Percentiles rank a stretch among this genome's conserved stretches.
Conservation (phyloP, 2,797 vertebrate genomes). For the Lagodon rhomboides region DNA sequence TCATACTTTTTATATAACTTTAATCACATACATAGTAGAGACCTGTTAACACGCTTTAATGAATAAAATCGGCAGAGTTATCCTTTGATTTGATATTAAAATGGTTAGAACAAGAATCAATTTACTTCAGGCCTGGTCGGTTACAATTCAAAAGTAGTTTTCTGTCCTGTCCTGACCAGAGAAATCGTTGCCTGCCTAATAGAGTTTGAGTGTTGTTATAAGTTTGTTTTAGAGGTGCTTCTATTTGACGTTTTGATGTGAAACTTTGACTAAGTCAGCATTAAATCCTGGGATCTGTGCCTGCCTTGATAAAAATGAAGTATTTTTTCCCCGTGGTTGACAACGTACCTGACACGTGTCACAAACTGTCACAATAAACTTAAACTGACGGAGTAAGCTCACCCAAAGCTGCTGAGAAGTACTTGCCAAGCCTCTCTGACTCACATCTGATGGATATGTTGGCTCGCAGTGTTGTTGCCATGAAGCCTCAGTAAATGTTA, state of each 20-base stretch:
- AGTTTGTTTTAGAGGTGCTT: background rate
- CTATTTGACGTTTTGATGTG: background rate
- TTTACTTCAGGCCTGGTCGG: background rate
- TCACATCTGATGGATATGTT: slow-evolving; percentile 40
- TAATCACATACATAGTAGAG: too few species aligned
- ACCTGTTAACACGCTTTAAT: too few species aligned
- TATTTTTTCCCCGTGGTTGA: slow-evolving; percentile 15
- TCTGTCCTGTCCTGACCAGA: background rate
- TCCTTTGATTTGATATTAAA: too few species aligned
- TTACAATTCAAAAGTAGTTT: background rate
- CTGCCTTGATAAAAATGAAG: slow-evolving; percentile 4
- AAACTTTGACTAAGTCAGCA: slow-evolving; percentile 19
- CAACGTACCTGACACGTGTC: slow-evolving; percentile 44
- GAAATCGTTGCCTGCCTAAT: background rate
- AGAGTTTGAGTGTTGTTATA: background rate
- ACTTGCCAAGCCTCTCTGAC: slow-evolving; percentile 37
- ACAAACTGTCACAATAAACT: slow-evolving; percentile 41
- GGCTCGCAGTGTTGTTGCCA: slow-evolving; percentile 29
- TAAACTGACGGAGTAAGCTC: slow-evolving; percentile 32
- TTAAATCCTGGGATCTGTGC: slow-evolving; percentile 2
- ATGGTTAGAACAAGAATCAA: background rate
- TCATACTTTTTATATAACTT: too few species aligned
- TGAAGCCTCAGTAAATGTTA: slow-evolving; percentile 16
- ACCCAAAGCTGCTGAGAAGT: slow-evolving; percentile 44
- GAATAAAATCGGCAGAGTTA: too few species aligned